Evolutionary conservation across 2,888 invertebrate species (phyloP).

Genomic region (Cerastoderma edule): DNA sequence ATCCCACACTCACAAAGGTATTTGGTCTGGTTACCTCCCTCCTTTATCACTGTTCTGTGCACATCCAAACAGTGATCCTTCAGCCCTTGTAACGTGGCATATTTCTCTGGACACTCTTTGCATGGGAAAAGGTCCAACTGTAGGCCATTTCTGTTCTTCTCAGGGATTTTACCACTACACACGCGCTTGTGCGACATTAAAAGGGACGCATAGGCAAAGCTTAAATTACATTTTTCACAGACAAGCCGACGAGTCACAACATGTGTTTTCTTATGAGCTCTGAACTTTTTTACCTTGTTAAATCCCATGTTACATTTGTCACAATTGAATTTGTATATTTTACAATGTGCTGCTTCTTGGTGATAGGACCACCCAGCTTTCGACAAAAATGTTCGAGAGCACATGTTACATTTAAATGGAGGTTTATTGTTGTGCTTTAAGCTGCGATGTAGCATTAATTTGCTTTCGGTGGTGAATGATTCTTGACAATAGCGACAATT

Average conservation of each 20-base stretch:
- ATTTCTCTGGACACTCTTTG: constrained; percentile 51
- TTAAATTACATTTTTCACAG: constrained; percentile 49
- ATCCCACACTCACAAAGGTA: constrained; percentile 51
- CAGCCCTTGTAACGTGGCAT: constrained; percentile 34
- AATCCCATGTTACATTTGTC: constrained; percentile 58
- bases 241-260: constrained; percentile 45
- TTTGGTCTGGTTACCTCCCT: not conserved
- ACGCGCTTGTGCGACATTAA: constrained; percentile 48
- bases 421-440: constrained; percentile 43
- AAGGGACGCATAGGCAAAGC: constrained; percentile 55
- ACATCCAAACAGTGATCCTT: constrained; percentile 44
- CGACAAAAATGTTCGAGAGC: constrained; percentile 50
- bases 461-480: constrained; percentile 32
- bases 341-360: constrained; percentile 54
- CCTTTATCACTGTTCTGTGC: constrained; percentile 24
- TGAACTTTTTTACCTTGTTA: constrained; percentile 52
- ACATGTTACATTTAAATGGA: constrained; percentile 52
- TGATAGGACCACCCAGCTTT: constrained; percentile 60
- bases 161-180: constrained; percentile 48
- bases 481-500: constrained; percentile 43
- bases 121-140: constrained; percentile 50
- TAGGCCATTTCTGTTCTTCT: constrained; percentile 22
- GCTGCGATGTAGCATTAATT: constrained; percentile 30
- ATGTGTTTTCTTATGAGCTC: constrained; percentile 60
- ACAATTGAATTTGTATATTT: constrained; percentile 52